Evolutionary conservation across 35 echinoderm and acorn worm species (phyloP), one percentile per base, ranked within the genome.

Genomic region (Heliocidaris tuberculata): DNA sequence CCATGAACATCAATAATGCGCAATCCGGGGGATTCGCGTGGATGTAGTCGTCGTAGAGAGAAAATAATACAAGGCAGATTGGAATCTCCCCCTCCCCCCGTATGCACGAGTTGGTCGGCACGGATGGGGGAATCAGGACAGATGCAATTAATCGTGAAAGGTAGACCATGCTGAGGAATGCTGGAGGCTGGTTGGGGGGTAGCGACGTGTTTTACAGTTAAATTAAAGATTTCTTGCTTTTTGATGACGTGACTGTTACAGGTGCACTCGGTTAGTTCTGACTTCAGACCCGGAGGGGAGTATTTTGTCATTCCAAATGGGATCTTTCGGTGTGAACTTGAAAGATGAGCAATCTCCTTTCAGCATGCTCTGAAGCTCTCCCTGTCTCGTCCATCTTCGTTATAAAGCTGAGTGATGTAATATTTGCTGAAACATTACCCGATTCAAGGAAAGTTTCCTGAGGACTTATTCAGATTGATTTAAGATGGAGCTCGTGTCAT

Each of bases 1-100:
- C 65, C 65, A 78, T 78, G 65, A 78, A 78, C 65, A 78, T 78
- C 65, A 78, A 78, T 78, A 78, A 78, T 78, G 65, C 65, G 65
- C 65, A 27, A 19, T 78, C 21, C 65, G 2, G 6, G 15, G 65
- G 65, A 78, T 78, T 78, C 27, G 21, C 65, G 17, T 78, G 24
- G 59, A 60, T 70, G 17, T 78, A 78, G 65, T 21, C 65, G 65
- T 78, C 7, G 65, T 42, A 70, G 60, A 70, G 24, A 19, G 59
- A 16, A 16, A 70, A 4, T 24, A 7, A 24, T 78, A 1, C 21
- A 19, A 78, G 65, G 65, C 8, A 78, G 21, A 78, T 78, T 19
- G 65, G 65, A n/a, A 78, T 78, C 24, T 78, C 21, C 17, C 65
- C 65, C 65, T 78, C 24, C 65, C 60, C 65, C 27, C 0, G 65